Conservation (phyloP, 1,140 invertebrate species). For the Macrostomum lignano region DNA sequence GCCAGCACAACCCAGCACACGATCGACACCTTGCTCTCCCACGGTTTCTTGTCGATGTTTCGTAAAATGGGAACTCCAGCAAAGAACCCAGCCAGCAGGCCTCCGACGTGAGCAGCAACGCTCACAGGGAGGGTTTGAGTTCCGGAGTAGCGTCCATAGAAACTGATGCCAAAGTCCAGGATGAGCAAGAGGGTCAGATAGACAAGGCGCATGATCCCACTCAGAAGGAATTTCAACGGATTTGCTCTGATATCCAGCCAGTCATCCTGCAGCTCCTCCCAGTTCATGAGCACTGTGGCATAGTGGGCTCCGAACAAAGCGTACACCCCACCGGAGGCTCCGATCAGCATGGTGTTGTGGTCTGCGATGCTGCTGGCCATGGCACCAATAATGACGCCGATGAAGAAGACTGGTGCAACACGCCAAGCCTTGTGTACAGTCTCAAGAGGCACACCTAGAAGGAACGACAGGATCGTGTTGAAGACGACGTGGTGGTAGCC, state of each 20-base stretch:
- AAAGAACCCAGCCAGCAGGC: conserved; percentile 18
- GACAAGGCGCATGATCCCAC: conserved; percentile 1
- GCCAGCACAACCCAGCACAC: conserved; percentile 17
- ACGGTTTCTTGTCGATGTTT: conserved; percentile 18
- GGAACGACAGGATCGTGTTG: conserved; percentile 60
- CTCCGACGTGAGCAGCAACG: conserved; percentile 20
- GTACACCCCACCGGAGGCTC: conserved; percentile 81
- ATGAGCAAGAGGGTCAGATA: conserved; percentile 8
- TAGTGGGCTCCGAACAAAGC: conserved; percentile 73
- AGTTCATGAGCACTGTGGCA: conserved; percentile 53
- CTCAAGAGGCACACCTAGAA: conserved; percentile 66
- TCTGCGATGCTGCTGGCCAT: conserved; percentile 58
- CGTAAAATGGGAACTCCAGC: conserved; percentile 19
- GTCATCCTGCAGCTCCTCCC: conserved; percentile 6
- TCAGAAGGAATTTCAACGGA: neutral
- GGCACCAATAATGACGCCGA: conserved; percentile 28
- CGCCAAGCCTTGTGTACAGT: conserved; percentile 81
- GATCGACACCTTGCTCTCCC: conserved; percentile 22
- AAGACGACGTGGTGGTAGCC: conserved; percentile 60
- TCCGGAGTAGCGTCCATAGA: conserved; percentile 15
- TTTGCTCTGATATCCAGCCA: conserved; percentile 1
- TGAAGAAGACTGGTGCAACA: conserved; percentile 32
- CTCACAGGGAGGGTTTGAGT: conserved; percentile 10
- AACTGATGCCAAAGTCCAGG: conserved; percentile 15
- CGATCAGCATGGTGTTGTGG: too few relatives aligned